Base-by-base conservation (phyloP, 2,113 vertebrate species). In the Corvus cornix region DNA sequence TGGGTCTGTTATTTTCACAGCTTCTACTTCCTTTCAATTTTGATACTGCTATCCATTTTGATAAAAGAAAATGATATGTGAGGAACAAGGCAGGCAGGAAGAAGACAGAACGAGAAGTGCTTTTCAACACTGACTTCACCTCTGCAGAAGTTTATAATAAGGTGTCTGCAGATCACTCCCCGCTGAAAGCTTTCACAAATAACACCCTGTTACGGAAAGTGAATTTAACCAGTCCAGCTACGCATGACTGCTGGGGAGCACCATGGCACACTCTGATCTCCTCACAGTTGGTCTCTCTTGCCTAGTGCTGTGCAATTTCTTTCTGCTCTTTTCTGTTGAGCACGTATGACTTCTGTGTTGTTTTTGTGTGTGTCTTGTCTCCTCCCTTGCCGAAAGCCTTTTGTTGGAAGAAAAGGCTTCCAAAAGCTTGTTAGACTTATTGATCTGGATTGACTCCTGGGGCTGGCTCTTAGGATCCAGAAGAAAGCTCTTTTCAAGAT, bases 61-160 rank as follows among this genome's bases (percentile, higher is more conserved):
- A 95, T 97, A 96, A 96, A 96, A 95, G 95, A 97, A 97, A 96
- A 96, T 96, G 92, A 96, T 95, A 66, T 90, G 87, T 93, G 93
- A 95, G 75, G 90, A 97, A 80, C 86, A 95, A 96, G 93, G 70
- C 84, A 94, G 82, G 75, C 92, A 92, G 86, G 94, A 95, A 96
- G 82, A 91, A 95, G 92, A 90, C 77, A 95, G 90, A 96, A 95
- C 2, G 37, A 95, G 95, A 96, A 97, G 95, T 91, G 72, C 76
- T 95, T 96, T 96, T 94, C 90, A 95, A 68, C 7, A 4, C 85
- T 70, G 93, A 93, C 87, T 95, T 94, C 84, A 84, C 96, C 87
- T 95, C 79, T 90, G 89, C 89, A 96, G 92, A 97, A 91, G 82
- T 97, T 95, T 95, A 56, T 97, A 97, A 97, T 96, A 92, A 96